Evolutionary conservation across 2,888 invertebrate genomes (phyloP).

Genomic region (Yponomeuta sedellus): DNA sequence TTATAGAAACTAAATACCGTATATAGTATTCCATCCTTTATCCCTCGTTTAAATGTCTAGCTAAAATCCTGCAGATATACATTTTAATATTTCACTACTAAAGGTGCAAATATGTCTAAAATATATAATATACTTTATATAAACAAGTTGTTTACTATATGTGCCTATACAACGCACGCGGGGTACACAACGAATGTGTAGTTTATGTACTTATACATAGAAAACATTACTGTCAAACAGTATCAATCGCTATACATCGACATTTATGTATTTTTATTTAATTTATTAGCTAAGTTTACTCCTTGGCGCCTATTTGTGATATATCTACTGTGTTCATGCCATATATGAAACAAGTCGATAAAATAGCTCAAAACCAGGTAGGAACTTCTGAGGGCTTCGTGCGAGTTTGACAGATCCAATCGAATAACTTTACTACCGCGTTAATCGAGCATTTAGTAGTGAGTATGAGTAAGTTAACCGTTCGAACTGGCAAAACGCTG

Average conservation of each 20-base stretch:
- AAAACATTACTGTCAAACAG: slow-evolving; percentile 67
- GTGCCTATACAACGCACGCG: slow-evolving; percentile 73
- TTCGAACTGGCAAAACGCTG: too few relatives aligned
- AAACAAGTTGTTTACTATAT: slow-evolving; percentile 62
- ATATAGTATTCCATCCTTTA: slow-evolving; percentile 23
- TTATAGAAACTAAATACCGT: slow-evolving; percentile 41
- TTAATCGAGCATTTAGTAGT: too few relatives aligned
- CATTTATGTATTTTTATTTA: slow-evolving; percentile 55
- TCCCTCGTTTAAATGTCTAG: slow-evolving; percentile 35
- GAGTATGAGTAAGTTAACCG: too few relatives aligned
- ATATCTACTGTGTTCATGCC: slow-evolving; percentile 50
- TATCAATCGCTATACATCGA: slow-evolving; percentile 68
- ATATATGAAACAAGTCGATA: neutral
- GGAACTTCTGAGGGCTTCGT: too few relatives aligned
- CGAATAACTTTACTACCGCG: too few relatives aligned
- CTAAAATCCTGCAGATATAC: slow-evolving; percentile 70
- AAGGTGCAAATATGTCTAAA: slow-evolving; percentile 76
- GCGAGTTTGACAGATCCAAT: too few relatives aligned
- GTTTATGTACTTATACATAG: slow-evolving; percentile 53
- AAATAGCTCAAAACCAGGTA: too few relatives aligned
- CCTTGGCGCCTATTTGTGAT: slow-evolving; percentile 64
- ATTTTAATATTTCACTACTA: slow-evolving; percentile 68
- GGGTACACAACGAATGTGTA: slow-evolving; percentile 49
- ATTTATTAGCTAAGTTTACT: slow-evolving; percentile 39
- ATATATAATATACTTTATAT: slow-evolving; percentile 65